Conservation (phyloP, 2,113 vertebrate species). For the Micronisus gabar region DNA sequence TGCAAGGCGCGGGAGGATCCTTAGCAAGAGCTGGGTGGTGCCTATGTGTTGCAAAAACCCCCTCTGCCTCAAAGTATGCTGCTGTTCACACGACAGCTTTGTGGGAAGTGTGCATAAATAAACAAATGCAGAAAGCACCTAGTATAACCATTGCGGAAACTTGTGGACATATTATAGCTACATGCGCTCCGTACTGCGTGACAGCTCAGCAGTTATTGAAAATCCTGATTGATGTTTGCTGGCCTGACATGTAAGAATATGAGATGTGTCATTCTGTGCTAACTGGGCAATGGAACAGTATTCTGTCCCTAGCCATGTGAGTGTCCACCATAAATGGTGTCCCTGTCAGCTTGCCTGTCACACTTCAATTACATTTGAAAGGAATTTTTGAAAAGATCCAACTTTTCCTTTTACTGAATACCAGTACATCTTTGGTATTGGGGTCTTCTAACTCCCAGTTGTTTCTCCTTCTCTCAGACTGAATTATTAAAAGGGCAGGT, state of each 20-base stretch:
- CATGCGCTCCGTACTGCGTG: background rate
- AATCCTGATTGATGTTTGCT: conserved; percentile 51
- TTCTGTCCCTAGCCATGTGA: background rate
- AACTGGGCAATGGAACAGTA: background rate
- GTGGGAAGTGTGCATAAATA: background rate
- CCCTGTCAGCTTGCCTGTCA: background rate
- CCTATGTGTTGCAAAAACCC: background rate
- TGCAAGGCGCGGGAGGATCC: background rate
- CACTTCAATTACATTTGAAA: background rate
- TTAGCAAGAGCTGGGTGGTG: background rate
- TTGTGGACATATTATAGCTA: background rate
- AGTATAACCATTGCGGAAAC: background rate
- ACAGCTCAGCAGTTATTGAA: conserved; percentile 40
- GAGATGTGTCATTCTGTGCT: background rate
- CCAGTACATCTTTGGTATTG: background rate
- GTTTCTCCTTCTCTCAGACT: background rate
- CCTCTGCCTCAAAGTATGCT: background rate
- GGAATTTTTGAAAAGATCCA: background rate
- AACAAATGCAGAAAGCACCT: background rate
- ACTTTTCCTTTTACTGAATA: background rate
- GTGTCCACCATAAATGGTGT: background rate
- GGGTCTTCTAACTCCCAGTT: background rate
- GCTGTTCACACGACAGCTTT: background rate
- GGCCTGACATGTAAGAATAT: background rate
- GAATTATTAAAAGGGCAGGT: background rate